Conservation (phyloP, 2,113 vertebrate genomes). For the Sinocyclocheilus grahami region DNA sequence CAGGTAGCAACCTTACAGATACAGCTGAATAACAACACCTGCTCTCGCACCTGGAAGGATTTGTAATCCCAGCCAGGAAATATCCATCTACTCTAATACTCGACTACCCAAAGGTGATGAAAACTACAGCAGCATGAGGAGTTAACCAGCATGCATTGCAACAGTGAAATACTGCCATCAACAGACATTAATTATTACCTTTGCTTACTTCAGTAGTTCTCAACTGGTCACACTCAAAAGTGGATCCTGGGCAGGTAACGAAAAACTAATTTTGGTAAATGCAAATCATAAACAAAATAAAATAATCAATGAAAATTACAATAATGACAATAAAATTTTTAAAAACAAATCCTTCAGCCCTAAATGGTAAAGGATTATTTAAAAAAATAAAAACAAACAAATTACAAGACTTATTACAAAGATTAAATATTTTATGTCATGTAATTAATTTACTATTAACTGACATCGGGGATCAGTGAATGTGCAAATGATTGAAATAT, state of each 20-base stretch:
- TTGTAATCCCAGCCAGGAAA: not conserved
- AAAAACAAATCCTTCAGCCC: no score
- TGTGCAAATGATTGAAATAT: no score
- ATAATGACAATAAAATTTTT: no score
- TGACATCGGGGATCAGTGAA: no score
- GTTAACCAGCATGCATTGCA: not conserved
- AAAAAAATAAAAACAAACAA: no score
- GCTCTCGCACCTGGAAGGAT: not conserved
- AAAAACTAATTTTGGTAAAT: not conserved
- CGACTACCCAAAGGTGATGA: not conserved
- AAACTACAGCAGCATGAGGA: not conserved
- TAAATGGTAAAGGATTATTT: no score
- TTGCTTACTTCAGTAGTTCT: not conserved
- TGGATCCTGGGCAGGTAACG: no score
- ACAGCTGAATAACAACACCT: not conserved
- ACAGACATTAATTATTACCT: not conserved
- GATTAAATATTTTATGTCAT: no score
- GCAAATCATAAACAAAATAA: not conserved
- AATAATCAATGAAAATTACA: no score
- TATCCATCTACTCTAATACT: not conserved
- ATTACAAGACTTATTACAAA: no score
- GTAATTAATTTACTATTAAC: no score
- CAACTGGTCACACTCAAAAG: not conserved
- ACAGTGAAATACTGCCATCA: not conserved
- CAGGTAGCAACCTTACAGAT: not conserved